Percentiles rank a stretch among this genome's conserved stretches.
These are phyloP conservation scores for Sebastiscus tertius DNA, from an alignment of 2,797 vertebrate genomes.

Conservation along the genomic window DNA sequence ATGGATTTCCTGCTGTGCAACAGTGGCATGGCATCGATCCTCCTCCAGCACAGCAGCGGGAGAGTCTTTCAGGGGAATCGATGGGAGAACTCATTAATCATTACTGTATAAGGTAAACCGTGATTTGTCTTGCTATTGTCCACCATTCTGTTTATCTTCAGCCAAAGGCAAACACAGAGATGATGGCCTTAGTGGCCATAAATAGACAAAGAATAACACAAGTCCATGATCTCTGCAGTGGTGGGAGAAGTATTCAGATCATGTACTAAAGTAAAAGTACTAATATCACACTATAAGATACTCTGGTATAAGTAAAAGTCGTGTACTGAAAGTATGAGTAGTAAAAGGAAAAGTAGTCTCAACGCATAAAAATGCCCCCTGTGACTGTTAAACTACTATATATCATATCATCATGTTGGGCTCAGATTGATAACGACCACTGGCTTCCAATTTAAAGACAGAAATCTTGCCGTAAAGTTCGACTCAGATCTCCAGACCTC, in stretches of 20 bases:
- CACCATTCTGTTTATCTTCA: slow-evolving; percentile 2
- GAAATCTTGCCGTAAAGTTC: neutral
- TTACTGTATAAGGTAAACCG: slow-evolving; percentile 16
- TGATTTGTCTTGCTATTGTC: slow-evolving; percentile 2
- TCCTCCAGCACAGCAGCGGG: neutral
- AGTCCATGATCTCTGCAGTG: neutral
- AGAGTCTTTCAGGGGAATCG: slow-evolving; percentile 27
- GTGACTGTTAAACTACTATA: neutral
- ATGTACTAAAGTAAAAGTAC: neutral
- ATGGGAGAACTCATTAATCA: slow-evolving; percentile 37
- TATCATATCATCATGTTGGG: neutral
- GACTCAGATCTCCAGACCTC: neutral
- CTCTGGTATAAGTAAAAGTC: neutral
- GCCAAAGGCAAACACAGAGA: slow-evolving; percentile 1
- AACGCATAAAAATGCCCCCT: neutral
- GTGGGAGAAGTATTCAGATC: neutral
- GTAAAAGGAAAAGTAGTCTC: neutral
- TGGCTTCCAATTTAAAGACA: neutral
- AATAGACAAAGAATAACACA: neutral
- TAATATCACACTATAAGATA: neutral
- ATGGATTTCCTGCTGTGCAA: slow-evolving; percentile 23
- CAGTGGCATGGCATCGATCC: slow-evolving; percentile 24
- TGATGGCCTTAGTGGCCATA: neutral
- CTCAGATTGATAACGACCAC: neutral
- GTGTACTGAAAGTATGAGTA: neutral